Base-by-base conservation (phyloP, 2,888 invertebrate genomes). In the Aelia acuminata region DNA sequence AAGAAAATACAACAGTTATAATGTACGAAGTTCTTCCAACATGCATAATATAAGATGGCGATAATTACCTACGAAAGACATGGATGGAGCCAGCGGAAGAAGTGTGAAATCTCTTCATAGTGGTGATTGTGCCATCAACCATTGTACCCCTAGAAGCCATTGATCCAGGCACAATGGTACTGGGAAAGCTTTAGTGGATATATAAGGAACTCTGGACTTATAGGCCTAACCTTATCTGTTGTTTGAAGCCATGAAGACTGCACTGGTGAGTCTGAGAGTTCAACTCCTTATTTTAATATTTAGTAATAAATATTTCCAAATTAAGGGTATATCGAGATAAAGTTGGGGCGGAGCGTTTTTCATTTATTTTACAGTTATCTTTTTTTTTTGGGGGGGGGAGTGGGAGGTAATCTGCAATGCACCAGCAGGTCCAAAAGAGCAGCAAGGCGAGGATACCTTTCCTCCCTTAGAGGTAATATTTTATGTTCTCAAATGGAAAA, bases 81-180 rank as follows among this genome's bases (percentile, higher is more conserved):
- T 80, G n/a, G n/a, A 80, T 80, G 80, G 43, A 80, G n/a, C 80
- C 43, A 15, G n/a, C 22, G 80, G 80, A 47, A 80, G 80, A n/a
- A 80, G 80, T n/a, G 80, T 80, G 80, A 80, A 80, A 80, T 80
- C 80, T 47, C 80, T 80, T n/a, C 22, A 47, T 43, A 47, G 43
- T 1, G 43, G 43, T 43, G 80, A 80, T 80, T 80, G 80, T 80
- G 80, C 80, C 22, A 47, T 80, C 47, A 4, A 47, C 43, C 43
- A 80, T 80, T 80, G 80, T 80, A n/a, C 13, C 43, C 20, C 8
- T 35, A 47, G 80, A n/a, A 80, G 80, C 43, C 80, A 43, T 80
- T 80, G 43, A 80, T 80, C 80, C 3, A n/a, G 75, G 43, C 5
- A 80, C 80, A 80, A 80, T 43, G 80, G n/a, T 70, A 31, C 63